These are phyloP conservation scores for Thalassoma bifasciatum DNA, from an alignment of 2,113 vertebrate species.

Conservation along the genomic window DNA sequence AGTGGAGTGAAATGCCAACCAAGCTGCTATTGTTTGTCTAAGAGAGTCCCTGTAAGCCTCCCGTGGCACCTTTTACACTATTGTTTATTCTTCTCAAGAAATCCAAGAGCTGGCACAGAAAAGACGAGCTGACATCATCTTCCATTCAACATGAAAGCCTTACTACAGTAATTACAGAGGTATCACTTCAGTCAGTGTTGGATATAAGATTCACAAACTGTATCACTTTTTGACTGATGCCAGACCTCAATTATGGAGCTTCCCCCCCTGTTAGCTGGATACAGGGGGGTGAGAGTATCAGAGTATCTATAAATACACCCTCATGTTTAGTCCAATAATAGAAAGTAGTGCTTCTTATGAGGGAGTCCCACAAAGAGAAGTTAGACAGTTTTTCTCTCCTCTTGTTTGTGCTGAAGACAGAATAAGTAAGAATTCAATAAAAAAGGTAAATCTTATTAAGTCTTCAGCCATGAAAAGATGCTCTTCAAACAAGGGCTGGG, in stretches of 20 bases:
- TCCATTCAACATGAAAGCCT: conserved; percentile 58
- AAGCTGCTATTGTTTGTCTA: conserved; percentile 59
- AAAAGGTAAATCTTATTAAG: no score
- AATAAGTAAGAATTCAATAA: no score
- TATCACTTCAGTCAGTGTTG: conserved; percentile 43
- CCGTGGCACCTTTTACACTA: conserved; percentile 52
- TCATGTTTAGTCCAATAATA: neutral
- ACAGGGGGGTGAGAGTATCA: conserved; percentile 20
- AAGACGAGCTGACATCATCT: conserved; percentile 58
- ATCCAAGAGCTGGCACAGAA: conserved; percentile 39
- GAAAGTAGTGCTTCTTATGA: neutral
- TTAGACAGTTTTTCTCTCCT: no score
- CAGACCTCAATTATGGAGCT: conserved; percentile 46
- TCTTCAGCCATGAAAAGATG: no score
- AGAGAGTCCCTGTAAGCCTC: conserved; percentile 47
- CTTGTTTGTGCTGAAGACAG: no score
- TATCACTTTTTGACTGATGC: conserved; percentile 38
- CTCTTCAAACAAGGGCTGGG: no score
- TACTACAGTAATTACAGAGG: conserved; percentile 64
- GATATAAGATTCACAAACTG: conserved; percentile 53
- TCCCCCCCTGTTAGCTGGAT: neutral
- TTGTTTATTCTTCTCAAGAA: conserved; percentile 71
- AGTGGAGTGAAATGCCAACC: conserved; percentile 56
- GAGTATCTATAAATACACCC: neutral
- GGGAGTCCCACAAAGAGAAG: neutral